phyloP scores from a whole-genome alignment of 2,113 vertebrate species.

The Cyprinodon tularosa region DNA sequence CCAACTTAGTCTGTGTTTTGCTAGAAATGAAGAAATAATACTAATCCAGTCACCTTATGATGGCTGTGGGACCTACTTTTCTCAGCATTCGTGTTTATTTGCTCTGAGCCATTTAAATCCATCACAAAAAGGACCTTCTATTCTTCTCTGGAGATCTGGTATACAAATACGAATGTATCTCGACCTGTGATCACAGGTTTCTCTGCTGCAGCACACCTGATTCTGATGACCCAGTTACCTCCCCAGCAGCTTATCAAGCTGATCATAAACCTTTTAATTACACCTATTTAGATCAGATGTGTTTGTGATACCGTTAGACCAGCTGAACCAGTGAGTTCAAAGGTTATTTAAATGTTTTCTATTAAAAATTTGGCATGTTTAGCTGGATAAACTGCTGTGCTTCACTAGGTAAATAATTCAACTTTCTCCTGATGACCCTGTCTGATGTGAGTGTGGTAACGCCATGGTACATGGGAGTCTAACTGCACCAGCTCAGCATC shows the following conservation, averaged over 20 bases:
- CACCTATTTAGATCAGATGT: background rate
- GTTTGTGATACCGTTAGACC: background rate
- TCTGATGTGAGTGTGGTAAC: background rate
- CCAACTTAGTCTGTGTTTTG: too few relatives aligned
- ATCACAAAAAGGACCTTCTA: constrained; percentile 81
- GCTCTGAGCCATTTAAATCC: constrained; percentile 81
- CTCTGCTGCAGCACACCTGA: background rate
- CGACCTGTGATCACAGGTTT: too few relatives aligned
- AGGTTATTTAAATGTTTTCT: background rate
- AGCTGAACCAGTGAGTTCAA: background rate
- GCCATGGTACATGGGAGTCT: too few relatives aligned
- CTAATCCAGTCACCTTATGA: constrained; percentile 57
- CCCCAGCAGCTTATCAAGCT: background rate
- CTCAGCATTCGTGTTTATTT: constrained; percentile 78
- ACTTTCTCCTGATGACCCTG: background rate
- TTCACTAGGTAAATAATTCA: constrained; percentile 5
- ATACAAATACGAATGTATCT: too few relatives aligned
- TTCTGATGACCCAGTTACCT: background rate
- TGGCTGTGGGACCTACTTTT: constrained; percentile 75
- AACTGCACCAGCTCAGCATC: too few relatives aligned
- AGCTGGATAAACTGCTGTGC: background rate
- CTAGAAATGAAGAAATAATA: background rate
- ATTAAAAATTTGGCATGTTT: background rate
- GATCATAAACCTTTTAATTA: background rate
- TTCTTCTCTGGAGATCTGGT: constrained; percentile 65